Percentiles rank a stretch among this genome's conserved stretches.
These are phyloP conservation scores for Rhagoletis zephyria DNA, from an alignment of 1,140 invertebrate species.

Conservation along the genomic window DNA sequence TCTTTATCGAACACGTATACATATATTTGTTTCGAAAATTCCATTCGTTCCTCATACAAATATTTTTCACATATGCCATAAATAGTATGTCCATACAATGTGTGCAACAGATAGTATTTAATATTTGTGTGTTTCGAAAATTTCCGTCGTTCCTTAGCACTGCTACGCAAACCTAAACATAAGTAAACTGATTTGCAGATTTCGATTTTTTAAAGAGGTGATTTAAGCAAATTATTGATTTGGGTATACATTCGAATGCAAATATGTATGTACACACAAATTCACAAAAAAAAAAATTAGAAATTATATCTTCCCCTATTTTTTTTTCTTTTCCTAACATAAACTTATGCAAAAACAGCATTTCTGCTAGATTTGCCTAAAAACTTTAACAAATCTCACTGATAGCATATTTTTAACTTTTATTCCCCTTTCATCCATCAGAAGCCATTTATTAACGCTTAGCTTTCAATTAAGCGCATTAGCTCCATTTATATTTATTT, in stretches of 20 bases:
- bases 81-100: too few relatives aligned
- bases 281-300: too few relatives aligned
- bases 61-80: background rate
- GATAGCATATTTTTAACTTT: background rate
- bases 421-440: background rate
- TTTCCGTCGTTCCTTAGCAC: background rate
- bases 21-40: constrained; percentile 1
- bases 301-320: too few relatives aligned
- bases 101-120: background rate
- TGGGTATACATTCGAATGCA: too few relatives aligned
- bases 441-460: background rate
- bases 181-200: background rate
- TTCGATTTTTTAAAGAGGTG: too few relatives aligned
- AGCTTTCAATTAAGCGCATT: constrained; percentile 21
- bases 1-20: too few relatives aligned
- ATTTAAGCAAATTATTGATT: too few relatives aligned
- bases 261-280: too few relatives aligned
- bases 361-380: too few relatives aligned
- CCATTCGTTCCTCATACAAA: background rate
- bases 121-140: background rate
- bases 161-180: background rate
- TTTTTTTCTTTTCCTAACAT: too few relatives aligned
- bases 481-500: background rate
- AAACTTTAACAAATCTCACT: too few relatives aligned
- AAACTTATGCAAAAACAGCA: too few relatives aligned